Evolutionary conservation across 2,113 vertebrate species (phyloP).

Genomic region (Tylochromis polylepis): DNA sequence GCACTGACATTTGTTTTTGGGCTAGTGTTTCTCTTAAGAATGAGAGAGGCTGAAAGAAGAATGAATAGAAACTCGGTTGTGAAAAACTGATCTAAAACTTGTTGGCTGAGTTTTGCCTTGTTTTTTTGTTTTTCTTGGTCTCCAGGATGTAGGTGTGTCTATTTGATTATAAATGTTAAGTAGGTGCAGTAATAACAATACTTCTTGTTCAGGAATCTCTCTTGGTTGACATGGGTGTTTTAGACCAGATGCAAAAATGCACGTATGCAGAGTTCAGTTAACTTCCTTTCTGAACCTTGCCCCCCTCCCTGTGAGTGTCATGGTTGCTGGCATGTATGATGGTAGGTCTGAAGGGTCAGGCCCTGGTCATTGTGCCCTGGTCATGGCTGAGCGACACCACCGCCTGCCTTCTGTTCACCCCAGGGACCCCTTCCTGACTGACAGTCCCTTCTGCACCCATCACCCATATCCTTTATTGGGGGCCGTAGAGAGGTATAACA

Average conservation of each 20-base stretch:
- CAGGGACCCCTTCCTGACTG: constrained; percentile 67
- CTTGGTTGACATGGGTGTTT: not conserved
- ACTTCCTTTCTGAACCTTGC: constrained; percentile 40
- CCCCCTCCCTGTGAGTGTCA: constrained; percentile 49
- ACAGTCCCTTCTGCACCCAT: constrained; percentile 68
- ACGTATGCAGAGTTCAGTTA: not conserved
- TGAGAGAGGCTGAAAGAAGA: not conserved
- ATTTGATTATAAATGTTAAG: not conserved
- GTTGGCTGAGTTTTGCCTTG: not conserved
- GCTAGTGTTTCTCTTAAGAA: not conserved
- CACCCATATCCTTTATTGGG: constrained; percentile 65
- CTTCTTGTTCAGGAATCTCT: not conserved
- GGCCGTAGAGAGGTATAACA: constrained; percentile 45
- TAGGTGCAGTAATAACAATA: not conserved
- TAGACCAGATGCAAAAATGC: not conserved
- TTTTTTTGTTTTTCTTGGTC: not conserved
- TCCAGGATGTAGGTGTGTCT: not conserved
- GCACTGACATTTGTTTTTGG: constrained; percentile 1
- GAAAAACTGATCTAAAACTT: not conserved
- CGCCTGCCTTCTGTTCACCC: constrained; percentile 73
- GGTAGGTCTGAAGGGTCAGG: constrained; percentile 64
- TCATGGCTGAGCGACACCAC: constrained; percentile 72
- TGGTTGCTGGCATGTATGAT: constrained; percentile 59
- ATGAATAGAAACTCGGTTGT: not conserved
- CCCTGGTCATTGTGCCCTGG: constrained; percentile 71